A percentile compares a stretch with the other conserved stretches of the same genome.
Evolutionary conservation across 2,888 invertebrate species (phyloP).

Genomic region (Meiosimyza platycephala): DNA sequence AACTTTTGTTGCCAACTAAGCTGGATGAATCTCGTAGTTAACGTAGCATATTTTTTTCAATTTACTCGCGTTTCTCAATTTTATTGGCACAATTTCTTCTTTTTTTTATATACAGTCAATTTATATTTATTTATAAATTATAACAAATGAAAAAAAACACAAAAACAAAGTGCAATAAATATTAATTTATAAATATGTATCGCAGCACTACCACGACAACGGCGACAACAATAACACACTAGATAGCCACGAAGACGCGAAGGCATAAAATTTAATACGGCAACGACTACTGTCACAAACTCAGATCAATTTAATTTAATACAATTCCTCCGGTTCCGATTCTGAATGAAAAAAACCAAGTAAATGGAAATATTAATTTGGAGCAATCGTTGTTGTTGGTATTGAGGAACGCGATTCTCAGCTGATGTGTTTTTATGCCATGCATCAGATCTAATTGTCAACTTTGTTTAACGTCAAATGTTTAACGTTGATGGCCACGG

Average conservation of each 20-base stretch:
- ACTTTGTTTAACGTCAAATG: too few species aligned
- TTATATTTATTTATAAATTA: slow-evolving; percentile 23
- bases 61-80: background rate
- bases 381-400: too few species aligned
- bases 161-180: slow-evolving; percentile 38
- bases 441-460: too few species aligned
- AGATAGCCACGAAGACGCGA: slow-evolving; percentile 15
- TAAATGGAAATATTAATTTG: too few species aligned
- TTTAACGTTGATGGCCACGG: too few species aligned
- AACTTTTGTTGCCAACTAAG: slow-evolving; percentile 2
- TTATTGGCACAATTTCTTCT: slow-evolving; percentile 1
- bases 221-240: slow-evolving; percentile 1
- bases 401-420: too few species aligned
- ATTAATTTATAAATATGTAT: slow-evolving; percentile 42
- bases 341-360: too few species aligned
- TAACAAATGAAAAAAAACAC: slow-evolving; percentile 14
- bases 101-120: slow-evolving; percentile 5
- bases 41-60: background rate
- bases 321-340: slow-evolving; percentile 12
- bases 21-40: background rate
- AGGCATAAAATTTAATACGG: background rate
- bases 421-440: too few species aligned
- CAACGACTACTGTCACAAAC: background rate
- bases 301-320: slow-evolving; percentile 11
- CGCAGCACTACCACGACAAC: slow-evolving; percentile 32